phyloP scores from a whole-genome alignment of 2,113 vertebrate genomes.

The Motacilla alba region DNA sequence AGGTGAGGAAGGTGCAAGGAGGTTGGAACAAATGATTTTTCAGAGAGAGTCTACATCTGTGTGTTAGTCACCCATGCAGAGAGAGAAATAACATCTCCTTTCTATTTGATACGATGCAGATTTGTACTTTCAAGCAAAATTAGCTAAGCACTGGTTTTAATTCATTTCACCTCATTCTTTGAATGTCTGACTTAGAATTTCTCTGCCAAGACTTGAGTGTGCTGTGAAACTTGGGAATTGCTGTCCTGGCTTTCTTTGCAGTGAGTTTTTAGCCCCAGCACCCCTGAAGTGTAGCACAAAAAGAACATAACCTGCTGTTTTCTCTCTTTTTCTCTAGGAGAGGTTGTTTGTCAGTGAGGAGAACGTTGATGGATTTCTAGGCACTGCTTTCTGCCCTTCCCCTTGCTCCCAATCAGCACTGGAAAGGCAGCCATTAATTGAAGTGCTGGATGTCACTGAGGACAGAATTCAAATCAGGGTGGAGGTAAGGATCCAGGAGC shows the following conservation, averaged over 20 bases:
- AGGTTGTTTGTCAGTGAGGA: slow-evolving; percentile 75
- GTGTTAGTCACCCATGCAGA: rapidly evolving
- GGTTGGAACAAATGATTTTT: background rate
- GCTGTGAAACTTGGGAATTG: background rate
- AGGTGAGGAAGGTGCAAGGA: rapidly evolving
- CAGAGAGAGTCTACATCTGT: background rate
- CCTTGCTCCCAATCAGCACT: background rate
- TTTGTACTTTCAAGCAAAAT: background rate
- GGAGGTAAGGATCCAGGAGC: slow-evolving; percentile 65
- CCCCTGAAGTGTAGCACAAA: background rate
- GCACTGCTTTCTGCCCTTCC: slow-evolving; percentile 16
- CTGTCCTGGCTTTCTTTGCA: background rate
- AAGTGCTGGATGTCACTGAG: slow-evolving; percentile 72
- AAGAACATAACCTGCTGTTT: background rate
- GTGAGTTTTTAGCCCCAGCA: background rate
- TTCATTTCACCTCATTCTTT: background rate
- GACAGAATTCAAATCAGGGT: slow-evolving; percentile 70
- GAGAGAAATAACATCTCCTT: background rate
- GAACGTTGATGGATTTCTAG: slow-evolving; percentile 73
- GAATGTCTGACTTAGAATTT: background rate
- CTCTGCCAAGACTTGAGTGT: background rate
- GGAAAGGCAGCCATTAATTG: slow-evolving; percentile 57
- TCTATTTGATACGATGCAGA: background rate
- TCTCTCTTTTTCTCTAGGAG: slow-evolving; percentile 68
- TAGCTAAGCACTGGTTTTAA: background rate